Evolutionary conservation across 2,113 vertebrate species (phyloP).

Genomic region (Porphyrio hochstetteri): DNA sequence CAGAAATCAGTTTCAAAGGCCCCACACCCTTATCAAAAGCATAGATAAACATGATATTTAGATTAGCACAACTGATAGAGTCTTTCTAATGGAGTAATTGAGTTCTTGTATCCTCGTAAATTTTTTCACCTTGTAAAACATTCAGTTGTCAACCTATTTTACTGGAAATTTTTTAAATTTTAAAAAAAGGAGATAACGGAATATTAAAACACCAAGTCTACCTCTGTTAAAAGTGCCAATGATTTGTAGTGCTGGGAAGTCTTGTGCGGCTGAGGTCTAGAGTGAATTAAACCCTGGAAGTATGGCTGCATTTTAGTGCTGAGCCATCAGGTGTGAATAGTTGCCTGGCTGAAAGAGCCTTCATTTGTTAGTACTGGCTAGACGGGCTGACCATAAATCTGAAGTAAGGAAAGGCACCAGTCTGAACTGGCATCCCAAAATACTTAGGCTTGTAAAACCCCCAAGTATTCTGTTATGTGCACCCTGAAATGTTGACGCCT

Average conservation of each 20-base stretch:
- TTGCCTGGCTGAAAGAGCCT: neutral
- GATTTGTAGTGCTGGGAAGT: neutral
- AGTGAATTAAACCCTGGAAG: neutral
- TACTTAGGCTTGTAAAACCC: neutral
- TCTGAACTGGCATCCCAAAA: neutral
- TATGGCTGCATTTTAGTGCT: neutral
- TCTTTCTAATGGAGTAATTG: neutral
- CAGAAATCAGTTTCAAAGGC: neutral
- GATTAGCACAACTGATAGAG: neutral
- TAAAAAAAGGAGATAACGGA: neutral
- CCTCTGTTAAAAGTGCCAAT: neutral
- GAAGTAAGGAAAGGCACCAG: neutral
- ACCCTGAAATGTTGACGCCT: neutral
- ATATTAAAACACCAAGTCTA: neutral
- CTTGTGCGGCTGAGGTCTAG: neutral
- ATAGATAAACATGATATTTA: neutral
- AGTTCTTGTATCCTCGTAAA: neutral
- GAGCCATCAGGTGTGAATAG: constrained; percentile 1
- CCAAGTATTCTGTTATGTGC: neutral
- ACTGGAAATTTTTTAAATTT: neutral
- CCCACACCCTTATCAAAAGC: neutral
- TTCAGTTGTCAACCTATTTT: neutral
- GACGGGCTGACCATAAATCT: neutral
- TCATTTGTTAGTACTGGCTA: neutral
- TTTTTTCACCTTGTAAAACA: neutral